Conservation (phyloP, 2,888 invertebrate genomes). For the Labia minor region DNA sequence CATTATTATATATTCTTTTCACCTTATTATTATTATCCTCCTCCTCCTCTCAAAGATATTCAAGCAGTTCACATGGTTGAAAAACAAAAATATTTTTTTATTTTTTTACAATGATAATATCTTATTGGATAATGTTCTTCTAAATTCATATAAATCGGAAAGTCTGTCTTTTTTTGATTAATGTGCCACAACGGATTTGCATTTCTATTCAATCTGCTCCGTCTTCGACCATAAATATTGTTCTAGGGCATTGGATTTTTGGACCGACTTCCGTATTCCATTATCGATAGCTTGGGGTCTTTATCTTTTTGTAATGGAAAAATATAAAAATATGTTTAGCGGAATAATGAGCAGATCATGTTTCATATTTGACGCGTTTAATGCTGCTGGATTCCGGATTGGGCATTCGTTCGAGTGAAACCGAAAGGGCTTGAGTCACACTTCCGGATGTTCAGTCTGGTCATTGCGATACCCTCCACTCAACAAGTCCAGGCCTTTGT, state of each 20-base stretch:
- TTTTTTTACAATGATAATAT: not conserved
- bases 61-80: not conserved
- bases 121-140: not conserved
- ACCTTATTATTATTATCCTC: not conserved
- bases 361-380: not conserved
- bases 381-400: not conserved
- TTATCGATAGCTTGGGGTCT: not conserved
- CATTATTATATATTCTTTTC: not conserved
- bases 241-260: not conserved
- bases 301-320: conserved; percentile 3
- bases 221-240: conserved; percentile 2
- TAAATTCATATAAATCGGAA: conserved; percentile 1
- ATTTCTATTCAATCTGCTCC: not conserved
- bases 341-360: not conserved
- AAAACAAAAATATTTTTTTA: too few relatives aligned
- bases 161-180: not conserved
- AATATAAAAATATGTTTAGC: conserved; percentile 7
- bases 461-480: not conserved
- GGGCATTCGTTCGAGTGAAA: not conserved
- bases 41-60: not conserved
- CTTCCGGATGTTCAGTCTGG: not conserved
- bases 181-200: not conserved
- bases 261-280: conserved; percentile 8
- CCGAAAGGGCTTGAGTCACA: conserved; percentile 1
- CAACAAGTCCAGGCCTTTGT: conserved; percentile 4